These are phyloP conservation scores for Lithophane leautieri DNA, from an alignment of 2,888 invertebrate species.

Conservation along the genomic window DNA sequence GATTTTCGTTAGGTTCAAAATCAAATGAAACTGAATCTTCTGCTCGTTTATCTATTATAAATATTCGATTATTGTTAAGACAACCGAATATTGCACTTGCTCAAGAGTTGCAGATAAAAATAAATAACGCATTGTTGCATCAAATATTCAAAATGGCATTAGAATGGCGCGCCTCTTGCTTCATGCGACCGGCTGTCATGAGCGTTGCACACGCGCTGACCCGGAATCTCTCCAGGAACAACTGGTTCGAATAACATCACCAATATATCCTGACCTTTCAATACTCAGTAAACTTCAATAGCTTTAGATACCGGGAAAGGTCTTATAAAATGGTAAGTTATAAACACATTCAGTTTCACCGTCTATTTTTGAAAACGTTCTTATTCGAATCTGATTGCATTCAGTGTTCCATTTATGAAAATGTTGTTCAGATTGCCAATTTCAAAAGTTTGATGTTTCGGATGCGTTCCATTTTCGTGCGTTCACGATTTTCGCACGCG, in stretches of 20 bases:
- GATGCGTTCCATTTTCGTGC: conserved; percentile 44
- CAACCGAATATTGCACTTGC: conserved; percentile 17
- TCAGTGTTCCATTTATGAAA: conserved; percentile 64
- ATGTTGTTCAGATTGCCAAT: conserved; percentile 22
- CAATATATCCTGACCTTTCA: conserved; percentile 69
- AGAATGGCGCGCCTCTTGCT: conserved; percentile 59
- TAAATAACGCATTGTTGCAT: conserved; percentile 43
- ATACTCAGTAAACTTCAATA: conserved; percentile 15
- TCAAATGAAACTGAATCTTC: background rate
- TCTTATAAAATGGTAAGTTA: conserved; percentile 61
- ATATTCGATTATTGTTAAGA: conserved; percentile 9
- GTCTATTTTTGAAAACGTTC: conserved; percentile 76
- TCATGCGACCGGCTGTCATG: conserved; percentile 63
- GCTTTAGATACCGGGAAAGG: conserved; percentile 39
- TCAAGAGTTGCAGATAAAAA: conserved; percentile 42
- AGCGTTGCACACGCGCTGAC: conserved; percentile 76
- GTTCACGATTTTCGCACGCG: conserved; percentile 46
- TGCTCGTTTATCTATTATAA: background rate
- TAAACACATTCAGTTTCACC: conserved; percentile 61
- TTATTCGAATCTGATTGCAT: conserved; percentile 67
- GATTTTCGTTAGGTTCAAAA: background rate
- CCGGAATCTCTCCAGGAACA: conserved; percentile 78
- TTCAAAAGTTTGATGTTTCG: conserved; percentile 30
- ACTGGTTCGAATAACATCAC: conserved; percentile 71
- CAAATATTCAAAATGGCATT: conserved; percentile 63